Evolutionary conservation across 2,888 invertebrate species (phyloP).

Genomic region (Lycaena phlaeas): DNA sequence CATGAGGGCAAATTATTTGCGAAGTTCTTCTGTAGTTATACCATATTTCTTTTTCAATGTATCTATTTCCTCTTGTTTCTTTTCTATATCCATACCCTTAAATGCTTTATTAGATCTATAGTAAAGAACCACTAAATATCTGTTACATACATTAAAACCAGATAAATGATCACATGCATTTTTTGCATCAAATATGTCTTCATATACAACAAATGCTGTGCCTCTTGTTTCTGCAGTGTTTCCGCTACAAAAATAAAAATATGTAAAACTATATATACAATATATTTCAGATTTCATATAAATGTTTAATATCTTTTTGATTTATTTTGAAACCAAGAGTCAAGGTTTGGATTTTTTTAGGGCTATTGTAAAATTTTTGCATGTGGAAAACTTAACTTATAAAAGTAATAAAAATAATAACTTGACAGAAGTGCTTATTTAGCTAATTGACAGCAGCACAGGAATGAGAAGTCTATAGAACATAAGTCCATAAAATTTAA

Average conservation of each 20-base stretch:
- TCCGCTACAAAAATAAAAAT: constrained; percentile 79
- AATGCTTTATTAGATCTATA: constrained; percentile 98
- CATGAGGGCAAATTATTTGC: constrained; percentile 38
- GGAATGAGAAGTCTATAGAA: too few species aligned
- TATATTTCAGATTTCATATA: too few species aligned
- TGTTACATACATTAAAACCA: constrained; percentile 98
- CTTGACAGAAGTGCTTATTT: too few species aligned
- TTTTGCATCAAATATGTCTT: constrained; percentile 99
- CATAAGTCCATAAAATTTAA: too few species aligned
- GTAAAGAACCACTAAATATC: constrained; percentile 98
- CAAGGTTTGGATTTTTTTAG: too few species aligned
- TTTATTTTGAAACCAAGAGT: too few species aligned
- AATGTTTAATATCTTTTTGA: too few species aligned
- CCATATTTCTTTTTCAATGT: constrained; percentile 97
- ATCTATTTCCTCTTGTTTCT: constrained; percentile 96
- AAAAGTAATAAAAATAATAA: too few species aligned
- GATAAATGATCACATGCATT: constrained; percentile 99
- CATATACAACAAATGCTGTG: constrained; percentile 99
- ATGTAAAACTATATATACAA: neutral
- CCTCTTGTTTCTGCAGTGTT: constrained; percentile 98
- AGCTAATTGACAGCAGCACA: too few species aligned
- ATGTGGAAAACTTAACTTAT: too few species aligned
- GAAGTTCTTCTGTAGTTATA: constrained; percentile 73
- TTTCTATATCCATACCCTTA: constrained; percentile 94
- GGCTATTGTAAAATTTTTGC: too few species aligned